Evolutionary conservation across 2,888 invertebrate genomes (phyloP).

Genomic region (Drosophila atripex): DNA sequence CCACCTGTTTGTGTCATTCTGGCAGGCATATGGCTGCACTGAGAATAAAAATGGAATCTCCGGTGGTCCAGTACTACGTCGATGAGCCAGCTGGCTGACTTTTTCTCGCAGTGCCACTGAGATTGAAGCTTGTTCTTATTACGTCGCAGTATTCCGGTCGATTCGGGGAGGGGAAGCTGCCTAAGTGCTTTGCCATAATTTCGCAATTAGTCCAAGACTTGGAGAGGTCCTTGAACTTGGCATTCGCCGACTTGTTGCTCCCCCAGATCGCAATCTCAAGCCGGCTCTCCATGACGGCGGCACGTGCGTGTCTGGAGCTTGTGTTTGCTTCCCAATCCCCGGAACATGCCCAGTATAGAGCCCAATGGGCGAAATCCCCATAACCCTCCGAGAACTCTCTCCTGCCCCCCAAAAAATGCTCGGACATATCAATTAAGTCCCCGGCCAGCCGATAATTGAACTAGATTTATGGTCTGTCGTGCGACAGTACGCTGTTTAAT

Average conservation of each 20-base stretch:
- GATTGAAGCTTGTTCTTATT: constrained; percentile 44
- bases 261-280: constrained; percentile 12
- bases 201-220: constrained; percentile 43
- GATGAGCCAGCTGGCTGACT: background rate
- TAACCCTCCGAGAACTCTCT: background rate
- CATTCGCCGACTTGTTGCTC: constrained; percentile 57
- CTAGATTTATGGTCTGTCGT: constrained; percentile 36
- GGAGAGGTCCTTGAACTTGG: constrained; percentile 79
- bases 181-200: constrained; percentile 42
- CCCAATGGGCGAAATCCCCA: background rate
- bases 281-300: constrained; percentile 31
- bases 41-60: background rate
- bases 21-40: background rate
- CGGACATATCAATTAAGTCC: constrained; percentile 44
- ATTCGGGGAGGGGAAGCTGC: constrained; percentile 7
- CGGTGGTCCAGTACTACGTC: background rate
- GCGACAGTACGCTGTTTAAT: constrained; percentile 39
- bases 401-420: constrained; percentile 2
- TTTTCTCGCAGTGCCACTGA: constrained; percentile 2
- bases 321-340: constrained; percentile 14
- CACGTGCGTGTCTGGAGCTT: constrained; percentile 61
- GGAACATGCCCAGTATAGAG: constrained; percentile 14
- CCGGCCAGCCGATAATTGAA: constrained; percentile 43
- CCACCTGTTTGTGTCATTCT: constrained; percentile 20
- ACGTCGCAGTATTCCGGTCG: constrained; percentile 42